These are phyloP conservation scores for Mycteria americana DNA, from an alignment of 2,797 vertebrate species.

Conservation along the genomic window DNA sequence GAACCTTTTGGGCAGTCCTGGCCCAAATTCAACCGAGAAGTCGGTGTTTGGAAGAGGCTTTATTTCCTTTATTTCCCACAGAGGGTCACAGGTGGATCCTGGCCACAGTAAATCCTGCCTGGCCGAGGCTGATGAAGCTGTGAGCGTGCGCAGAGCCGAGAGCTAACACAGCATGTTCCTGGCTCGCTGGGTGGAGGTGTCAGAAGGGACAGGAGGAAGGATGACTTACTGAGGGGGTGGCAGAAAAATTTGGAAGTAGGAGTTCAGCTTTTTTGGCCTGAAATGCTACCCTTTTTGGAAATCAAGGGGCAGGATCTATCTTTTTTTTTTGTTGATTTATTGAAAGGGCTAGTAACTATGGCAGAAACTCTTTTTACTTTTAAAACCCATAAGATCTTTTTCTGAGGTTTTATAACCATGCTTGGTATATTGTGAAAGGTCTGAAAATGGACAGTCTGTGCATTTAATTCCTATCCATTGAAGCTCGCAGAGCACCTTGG, in stretches of 20 bases:
- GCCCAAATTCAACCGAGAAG: neutral
- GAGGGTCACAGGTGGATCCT: neutral
- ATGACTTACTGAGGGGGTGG: neutral
- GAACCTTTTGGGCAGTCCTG: neutral
- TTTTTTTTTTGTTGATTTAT: neutral
- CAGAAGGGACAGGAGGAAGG: neutral
- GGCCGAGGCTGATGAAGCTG: rapidly evolving
- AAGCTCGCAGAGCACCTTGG: neutral
- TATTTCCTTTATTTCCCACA: neutral
- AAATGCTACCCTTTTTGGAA: neutral
- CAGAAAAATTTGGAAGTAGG: neutral
- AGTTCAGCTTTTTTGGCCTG: neutral
- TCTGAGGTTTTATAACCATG: neutral
- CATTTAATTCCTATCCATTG: rapidly evolving
- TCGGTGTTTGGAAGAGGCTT: neutral
- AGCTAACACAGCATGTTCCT: neutral
- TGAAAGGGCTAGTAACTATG: neutral
- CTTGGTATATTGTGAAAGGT: neutral
- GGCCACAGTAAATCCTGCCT: neutral
- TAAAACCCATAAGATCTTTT: neutral
- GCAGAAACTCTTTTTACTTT: neutral
- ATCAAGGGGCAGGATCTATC: neutral
- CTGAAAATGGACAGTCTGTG: neutral
- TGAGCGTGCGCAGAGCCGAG: rapidly evolving
- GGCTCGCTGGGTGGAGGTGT: neutral